Conservation (phyloP, 1,140 invertebrate genomes). For the Babylonia areolata region DNA sequence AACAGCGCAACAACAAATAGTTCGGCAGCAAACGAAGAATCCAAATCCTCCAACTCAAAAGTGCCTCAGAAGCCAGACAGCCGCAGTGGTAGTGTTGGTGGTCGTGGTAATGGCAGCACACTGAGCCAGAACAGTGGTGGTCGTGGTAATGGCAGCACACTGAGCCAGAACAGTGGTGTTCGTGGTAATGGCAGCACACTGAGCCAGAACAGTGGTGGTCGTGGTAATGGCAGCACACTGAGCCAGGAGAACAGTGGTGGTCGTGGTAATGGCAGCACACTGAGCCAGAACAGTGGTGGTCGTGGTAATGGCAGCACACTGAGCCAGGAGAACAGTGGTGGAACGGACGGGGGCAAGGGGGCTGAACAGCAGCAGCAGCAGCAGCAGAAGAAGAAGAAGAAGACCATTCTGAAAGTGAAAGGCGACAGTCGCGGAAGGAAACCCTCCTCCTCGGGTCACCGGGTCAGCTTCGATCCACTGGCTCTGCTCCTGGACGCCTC, state of each 20-base stretch:
- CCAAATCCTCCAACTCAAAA: neutral
- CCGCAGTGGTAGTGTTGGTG: neutral
- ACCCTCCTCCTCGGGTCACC: constrained; percentile 77
- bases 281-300: neutral
- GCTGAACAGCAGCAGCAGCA: too few relatives aligned
- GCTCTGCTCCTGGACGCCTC: constrained; percentile 97
- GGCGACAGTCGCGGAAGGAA: constrained; percentile 52
- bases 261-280: neutral
- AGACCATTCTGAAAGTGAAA: constrained; percentile 70
- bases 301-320: neutral
- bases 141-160: too few relatives aligned
- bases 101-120: too few relatives aligned
- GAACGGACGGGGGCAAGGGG: constrained; percentile 16
- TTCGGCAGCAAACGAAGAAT: neutral
- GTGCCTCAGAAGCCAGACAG: neutral
- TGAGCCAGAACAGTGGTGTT: too few relatives aligned
- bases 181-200: too few relatives aligned
- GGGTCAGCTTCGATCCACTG: constrained; percentile 98
- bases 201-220: neutral
- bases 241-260: neutral
- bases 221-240: neutral
- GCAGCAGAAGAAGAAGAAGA: constrained; percentile 59
- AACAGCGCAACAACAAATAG: too few relatives aligned
- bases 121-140: too few relatives aligned
- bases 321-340: neutral